These are phyloP conservation scores for Drosophila prostipennis DNA, from an alignment of 2,888 invertebrate species.

Conservation along the genomic window DNA sequence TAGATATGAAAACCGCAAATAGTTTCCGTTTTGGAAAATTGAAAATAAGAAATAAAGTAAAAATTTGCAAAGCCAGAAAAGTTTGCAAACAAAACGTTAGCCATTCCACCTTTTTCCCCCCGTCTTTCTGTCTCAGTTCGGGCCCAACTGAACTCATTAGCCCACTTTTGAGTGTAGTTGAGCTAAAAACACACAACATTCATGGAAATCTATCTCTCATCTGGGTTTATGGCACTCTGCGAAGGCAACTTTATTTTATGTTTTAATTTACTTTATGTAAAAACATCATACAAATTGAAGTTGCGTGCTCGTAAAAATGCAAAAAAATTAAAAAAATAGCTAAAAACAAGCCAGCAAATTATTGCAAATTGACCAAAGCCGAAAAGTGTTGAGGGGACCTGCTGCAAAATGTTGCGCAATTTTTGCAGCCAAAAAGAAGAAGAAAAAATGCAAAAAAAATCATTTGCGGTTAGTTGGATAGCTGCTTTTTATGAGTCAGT, in stretches of 20 bases:
- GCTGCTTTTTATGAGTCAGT: slow-evolving; percentile 42
- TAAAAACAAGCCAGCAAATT: slow-evolving; percentile 27
- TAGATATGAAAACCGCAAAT: slow-evolving; percentile 44
- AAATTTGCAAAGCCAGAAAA: slow-evolving; percentile 35
- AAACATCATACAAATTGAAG: slow-evolving; percentile 10
- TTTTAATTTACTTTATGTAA: slow-evolving; percentile 25
- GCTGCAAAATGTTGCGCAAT: slow-evolving; percentile 35
- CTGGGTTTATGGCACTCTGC: slow-evolving; percentile 49
- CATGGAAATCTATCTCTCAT: slow-evolving; percentile 62
- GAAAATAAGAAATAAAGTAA: slow-evolving; percentile 31
- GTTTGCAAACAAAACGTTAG: slow-evolving; percentile 33
- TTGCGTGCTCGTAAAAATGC: slow-evolving; percentile 27
- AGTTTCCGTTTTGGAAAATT: slow-evolving; percentile 43
- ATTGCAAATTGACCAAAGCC: slow-evolving; percentile 37
- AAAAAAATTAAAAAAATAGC: slow-evolving; percentile 14
- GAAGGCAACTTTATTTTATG: slow-evolving; percentile 26
- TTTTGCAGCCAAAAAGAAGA: slow-evolving; percentile 25
- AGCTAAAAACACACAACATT: slow-evolving; percentile 27
- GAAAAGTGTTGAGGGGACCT: slow-evolving; percentile 30
- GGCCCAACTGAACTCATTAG: slow-evolving; percentile 73
- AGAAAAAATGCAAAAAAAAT: slow-evolving; percentile 13
- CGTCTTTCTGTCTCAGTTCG: slow-evolving; percentile 5
- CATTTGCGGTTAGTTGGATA: slow-evolving; percentile 21
- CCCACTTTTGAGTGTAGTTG: slow-evolving; percentile 62
- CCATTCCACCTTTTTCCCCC: slow-evolving; percentile 22